phyloP scores from a whole-genome alignment of 35 echinoderm and acorn worm genomes.

The Heliocidaris erythrogramma region DNA sequence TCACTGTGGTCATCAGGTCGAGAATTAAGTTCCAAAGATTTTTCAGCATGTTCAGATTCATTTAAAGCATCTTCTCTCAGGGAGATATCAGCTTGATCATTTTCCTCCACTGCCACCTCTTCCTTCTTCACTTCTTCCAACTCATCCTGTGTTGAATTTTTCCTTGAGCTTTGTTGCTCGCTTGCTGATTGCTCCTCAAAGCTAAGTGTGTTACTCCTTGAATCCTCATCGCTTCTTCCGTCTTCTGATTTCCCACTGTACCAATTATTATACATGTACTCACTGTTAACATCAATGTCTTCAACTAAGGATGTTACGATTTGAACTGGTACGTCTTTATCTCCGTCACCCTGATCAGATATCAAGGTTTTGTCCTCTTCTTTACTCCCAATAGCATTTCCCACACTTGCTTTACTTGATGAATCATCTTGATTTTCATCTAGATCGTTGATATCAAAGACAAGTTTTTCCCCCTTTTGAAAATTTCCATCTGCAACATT shows the following conservation, averaged over 20 bases:
- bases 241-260: background rate
- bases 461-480: constrained; percentile 11
- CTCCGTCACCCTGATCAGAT: background rate
- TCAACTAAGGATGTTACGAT: constrained; percentile 1
- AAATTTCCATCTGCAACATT: background rate
- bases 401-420: background rate
- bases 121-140: background rate
- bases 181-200: background rate
- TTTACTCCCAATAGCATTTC: too few relatives aligned
- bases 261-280: constrained; percentile 27
- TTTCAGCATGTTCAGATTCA: background rate
- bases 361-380: background rate
- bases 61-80: background rate
- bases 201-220: background rate
- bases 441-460: constrained; percentile 9
- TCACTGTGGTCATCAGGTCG: background rate
- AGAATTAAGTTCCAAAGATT: background rate
- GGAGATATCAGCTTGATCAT: background rate
- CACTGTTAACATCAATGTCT: background rate
- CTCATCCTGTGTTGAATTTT: background rate
- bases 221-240: background rate
- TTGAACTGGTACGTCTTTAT: background rate
- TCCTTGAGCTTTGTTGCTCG: background rate
- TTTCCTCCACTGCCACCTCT: background rate
- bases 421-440: background rate